Evolutionary conservation across 2,797 vertebrate species (phyloP), one percentile per base, ranked within the genome.

Genomic region (Hirundo rustica): DNA sequence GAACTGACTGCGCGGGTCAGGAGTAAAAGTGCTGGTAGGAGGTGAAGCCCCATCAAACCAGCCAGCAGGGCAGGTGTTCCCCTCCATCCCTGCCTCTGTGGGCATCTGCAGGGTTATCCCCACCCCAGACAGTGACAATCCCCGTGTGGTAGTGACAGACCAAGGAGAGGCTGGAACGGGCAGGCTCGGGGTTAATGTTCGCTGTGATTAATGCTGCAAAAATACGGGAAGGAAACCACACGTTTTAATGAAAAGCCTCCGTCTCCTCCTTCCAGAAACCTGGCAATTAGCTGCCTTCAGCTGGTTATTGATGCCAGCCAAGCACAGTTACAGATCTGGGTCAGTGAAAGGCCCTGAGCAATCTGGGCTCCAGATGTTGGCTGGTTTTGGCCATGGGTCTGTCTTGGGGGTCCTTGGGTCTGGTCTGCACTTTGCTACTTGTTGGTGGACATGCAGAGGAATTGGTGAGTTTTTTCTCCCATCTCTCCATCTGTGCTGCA

Each of bases 271-370:
- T 82, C 60, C 92, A 96, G 93, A 93, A 92, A 53, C 77, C 92
- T 89, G 34, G 2, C 91, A 95, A 92, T 96, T 94, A 96, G 95
- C 89, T 92, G 85, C 91, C 70, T 95, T 95, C 85, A 88, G 85
- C 91, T 95, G 76, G 73, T 71, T 94, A 38, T 82, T 84, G 85
- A 61, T 95, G 96, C 83, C 92, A 95, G 66, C 76, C 13, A 0
- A 89, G 85, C 1, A 8, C 76, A 44, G 73, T 73, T 29, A 47
- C 27, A 9, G 74, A 85, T 95, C 71, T 92, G 44, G 95, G 96
- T 92, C 94, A 93, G 82, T 10, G 6, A 57, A 95, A 93, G 91
- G 89, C 82, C 87, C 70, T 18, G 71, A 81, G 83, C 0, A 1
- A 38, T 70, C 67, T 54, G 80, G 67, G 51, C 80, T 95, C 80